Percentiles rank a stretch among this genome's conserved stretches.
These are phyloP conservation scores for Triops longicaudatus DNA, from an alignment of 1,140 invertebrate species.

Conservation along the genomic window DNA sequence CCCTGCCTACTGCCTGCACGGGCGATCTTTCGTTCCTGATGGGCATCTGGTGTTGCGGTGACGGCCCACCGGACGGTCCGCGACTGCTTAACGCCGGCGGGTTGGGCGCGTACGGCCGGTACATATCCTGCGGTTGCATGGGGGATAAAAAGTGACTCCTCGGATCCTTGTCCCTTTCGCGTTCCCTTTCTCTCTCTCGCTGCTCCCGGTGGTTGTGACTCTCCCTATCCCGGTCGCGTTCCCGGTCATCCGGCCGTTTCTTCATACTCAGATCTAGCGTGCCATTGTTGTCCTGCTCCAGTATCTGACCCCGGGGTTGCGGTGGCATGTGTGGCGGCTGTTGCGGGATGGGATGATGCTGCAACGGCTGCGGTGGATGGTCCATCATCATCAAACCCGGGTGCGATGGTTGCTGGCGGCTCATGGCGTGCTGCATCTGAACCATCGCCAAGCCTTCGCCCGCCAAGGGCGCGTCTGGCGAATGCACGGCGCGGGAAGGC, in stretches of 20 bases:
- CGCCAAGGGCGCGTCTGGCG: constrained; percentile 22
- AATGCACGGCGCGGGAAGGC: constrained; percentile 24
- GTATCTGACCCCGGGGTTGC: background rate
- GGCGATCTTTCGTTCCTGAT: background rate
- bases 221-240: constrained; percentile 22
- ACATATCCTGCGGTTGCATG: constrained; percentile 14
- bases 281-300: background rate
- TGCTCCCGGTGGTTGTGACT: background rate
- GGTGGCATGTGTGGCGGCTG: background rate
- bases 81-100: background rate
- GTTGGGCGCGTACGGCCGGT: constrained; percentile 27
- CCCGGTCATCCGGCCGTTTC: constrained; percentile 28
- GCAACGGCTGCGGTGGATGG: constrained; percentile 16
- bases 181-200: background rate
- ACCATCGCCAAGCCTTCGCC: constrained; percentile 28
- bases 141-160: background rate
- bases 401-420: constrained; percentile 24
- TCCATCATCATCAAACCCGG: background rate
- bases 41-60: background rate
- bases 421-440: constrained; percentile 32
- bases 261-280: constrained; percentile 29
- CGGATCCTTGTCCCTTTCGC: background rate
- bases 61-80: background rate
- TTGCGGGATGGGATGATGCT: background rate
- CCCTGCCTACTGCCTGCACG: background rate